Evolutionary conservation across 2,113 vertebrate genomes (phyloP).

Genomic region (Pedionomus torquatus): DNA sequence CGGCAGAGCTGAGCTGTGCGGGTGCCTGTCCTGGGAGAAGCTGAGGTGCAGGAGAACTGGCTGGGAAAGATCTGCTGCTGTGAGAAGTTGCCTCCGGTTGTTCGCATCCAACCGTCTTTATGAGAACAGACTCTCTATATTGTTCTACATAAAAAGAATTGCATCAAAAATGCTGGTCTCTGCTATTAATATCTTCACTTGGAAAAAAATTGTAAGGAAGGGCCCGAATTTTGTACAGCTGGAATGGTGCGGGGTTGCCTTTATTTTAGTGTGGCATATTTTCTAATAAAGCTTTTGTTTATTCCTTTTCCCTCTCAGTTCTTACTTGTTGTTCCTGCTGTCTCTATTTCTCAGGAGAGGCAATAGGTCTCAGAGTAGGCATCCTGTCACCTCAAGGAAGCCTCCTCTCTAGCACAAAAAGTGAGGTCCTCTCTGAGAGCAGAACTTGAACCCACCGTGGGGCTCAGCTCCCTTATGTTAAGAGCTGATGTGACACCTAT

Average conservation of each 20-base stretch:
- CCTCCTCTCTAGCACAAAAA: not conserved
- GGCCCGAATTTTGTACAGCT: not conserved
- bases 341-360: not conserved
- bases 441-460: not conserved
- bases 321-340: not conserved
- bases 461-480: not conserved
- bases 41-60: fast-evolving
- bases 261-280: not conserved
- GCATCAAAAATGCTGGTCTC: constrained; percentile 2
- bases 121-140: constrained; percentile 11
- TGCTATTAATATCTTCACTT: constrained; percentile 38
- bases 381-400: not conserved
- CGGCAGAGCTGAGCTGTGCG: not conserved
- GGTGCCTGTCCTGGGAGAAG: not conserved
- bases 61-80: constrained; percentile 13
- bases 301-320: not conserved
- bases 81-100: constrained; percentile 3
- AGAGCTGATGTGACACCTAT: not conserved
- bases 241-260: not conserved
- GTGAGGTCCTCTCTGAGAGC: not conserved
- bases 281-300: not conserved
- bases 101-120: constrained; percentile 33
- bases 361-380: not conserved
- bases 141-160: constrained; percentile 32
- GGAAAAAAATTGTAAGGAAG: not conserved